These are phyloP conservation scores for Tachycineta bicolor DNA, from an alignment of 2,113 vertebrate species.

Conservation along the genomic window DNA sequence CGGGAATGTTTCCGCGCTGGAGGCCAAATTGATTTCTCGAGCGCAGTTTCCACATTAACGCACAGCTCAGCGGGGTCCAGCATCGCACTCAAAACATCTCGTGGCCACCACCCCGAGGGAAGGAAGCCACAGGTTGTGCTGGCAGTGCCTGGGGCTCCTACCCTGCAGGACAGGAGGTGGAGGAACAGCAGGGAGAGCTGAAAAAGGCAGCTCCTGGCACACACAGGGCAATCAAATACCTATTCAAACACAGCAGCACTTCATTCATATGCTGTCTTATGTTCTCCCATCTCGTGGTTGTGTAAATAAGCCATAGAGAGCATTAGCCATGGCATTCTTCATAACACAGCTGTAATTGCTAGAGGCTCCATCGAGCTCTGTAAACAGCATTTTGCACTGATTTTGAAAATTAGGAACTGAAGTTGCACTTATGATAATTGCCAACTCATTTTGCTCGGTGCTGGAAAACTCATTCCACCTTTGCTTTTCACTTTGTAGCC, in stretches of 20 bases:
- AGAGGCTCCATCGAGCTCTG: background rate
- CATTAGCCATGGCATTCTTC: background rate
- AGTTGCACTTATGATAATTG: background rate
- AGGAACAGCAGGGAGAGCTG: background rate
- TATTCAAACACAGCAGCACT: background rate
- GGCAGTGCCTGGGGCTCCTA: background rate
- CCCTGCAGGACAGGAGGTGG: background rate
- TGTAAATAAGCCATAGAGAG: background rate
- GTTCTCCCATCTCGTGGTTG: background rate
- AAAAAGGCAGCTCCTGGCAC: background rate
- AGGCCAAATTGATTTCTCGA: background rate
- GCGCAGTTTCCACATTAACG: rapidly evolving
- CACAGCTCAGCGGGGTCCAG: background rate
- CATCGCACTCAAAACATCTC: background rate
- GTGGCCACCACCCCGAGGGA: rapidly evolving
- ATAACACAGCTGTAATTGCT: background rate
- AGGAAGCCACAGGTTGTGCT: background rate
- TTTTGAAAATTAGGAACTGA: slow-evolving; percentile 14
- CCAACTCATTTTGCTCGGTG: background rate
- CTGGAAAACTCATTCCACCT: background rate
- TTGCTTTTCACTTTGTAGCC: background rate
- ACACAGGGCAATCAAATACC: background rate
- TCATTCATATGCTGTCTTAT: background rate
- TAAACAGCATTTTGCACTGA: slow-evolving; percentile 17
- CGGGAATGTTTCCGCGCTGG: background rate